Percentiles rank a stretch among this genome's conserved stretches.
Conservation (phyloP, 2,888 invertebrate species). For the Rhorus exstirpatorius region DNA sequence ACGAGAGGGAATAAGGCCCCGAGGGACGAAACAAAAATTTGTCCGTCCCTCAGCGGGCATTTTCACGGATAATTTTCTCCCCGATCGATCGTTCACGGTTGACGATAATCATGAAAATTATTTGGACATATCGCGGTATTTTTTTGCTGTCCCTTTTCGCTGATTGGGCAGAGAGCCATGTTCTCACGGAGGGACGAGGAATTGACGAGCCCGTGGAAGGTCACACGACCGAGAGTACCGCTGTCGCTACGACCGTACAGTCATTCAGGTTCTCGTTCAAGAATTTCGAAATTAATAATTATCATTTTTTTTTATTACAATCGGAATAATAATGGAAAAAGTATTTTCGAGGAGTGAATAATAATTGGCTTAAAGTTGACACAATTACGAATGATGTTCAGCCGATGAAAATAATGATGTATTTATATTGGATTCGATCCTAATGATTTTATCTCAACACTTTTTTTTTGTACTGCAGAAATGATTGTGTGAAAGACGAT, state of each 20-base stretch:
- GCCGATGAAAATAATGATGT: too few relatives aligned
- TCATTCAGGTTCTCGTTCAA: conserved; percentile 75
- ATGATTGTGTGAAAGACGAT: too few relatives aligned
- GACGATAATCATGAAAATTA: conserved; percentile 68
- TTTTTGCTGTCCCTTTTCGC: conserved; percentile 74
- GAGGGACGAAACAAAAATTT: conserved; percentile 6
- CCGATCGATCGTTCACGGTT: conserved; percentile 34
- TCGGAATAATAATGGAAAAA: background rate
- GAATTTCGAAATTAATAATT: conserved; percentile 8
- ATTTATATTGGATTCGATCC: too few relatives aligned
- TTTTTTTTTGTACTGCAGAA: too few relatives aligned
- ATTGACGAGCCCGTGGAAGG: conserved; percentile 63
- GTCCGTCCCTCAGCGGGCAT: conserved; percentile 28
- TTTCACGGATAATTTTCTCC: conserved; percentile 63
- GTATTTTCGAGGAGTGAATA: too few relatives aligned
- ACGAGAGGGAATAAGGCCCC: background rate
- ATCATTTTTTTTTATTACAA: background rate
- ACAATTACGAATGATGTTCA: too few relatives aligned
- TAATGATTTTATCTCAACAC: too few relatives aligned
- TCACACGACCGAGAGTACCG: conserved; percentile 71
- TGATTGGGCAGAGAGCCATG: conserved; percentile 50
- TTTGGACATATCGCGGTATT: conserved; percentile 68
- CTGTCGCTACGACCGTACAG: conserved; percentile 75
- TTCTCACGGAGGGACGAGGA: conserved; percentile 50
- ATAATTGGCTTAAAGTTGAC: too few relatives aligned